Evolutionary conservation across 2,888 invertebrate genomes (phyloP).

Genomic region (Pyrocoelia pectoralis): DNA sequence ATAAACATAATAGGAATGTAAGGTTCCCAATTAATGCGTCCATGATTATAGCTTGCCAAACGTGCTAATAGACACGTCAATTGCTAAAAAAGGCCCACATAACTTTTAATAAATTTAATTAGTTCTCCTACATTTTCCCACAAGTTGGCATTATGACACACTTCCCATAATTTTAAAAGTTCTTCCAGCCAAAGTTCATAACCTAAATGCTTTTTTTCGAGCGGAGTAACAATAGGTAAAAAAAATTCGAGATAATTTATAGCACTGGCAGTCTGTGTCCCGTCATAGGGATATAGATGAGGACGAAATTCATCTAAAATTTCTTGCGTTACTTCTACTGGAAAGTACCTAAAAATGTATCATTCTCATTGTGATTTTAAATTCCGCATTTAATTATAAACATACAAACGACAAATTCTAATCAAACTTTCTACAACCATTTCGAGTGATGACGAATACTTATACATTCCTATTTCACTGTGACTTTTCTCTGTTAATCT

Average conservation of each 20-base stretch:
- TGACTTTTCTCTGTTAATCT: conserved; percentile 66
- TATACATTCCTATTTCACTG: conserved; percentile 68
- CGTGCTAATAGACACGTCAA: conserved; percentile 78
- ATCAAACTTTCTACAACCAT: conserved; percentile 50
- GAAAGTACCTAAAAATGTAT: conserved; percentile 69
- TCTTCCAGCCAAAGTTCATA: conserved; percentile 83
- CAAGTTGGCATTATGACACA: conserved; percentile 74
- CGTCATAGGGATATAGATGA: conserved; percentile 76
- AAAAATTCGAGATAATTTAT: conserved; percentile 76
- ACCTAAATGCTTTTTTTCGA: conserved; percentile 69
- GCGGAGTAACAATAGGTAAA: conserved; percentile 75
- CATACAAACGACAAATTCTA: conserved; percentile 54
- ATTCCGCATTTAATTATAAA: not conserved
- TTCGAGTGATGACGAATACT: conserved; percentile 52
- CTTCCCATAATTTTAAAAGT: conserved; percentile 79
- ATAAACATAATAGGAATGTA: conserved; percentile 81
- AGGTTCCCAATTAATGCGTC: conserved; percentile 88
- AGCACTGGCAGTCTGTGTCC: conserved; percentile 61
- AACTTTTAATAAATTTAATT: not conserved
- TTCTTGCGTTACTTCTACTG: conserved; percentile 79
- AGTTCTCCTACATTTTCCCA: conserved; percentile 68
- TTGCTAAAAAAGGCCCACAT: conserved; percentile 60
- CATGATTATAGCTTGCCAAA: conserved; percentile 77
- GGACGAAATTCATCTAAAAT: conserved; percentile 86
- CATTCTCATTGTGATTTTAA: conserved; percentile 2